Evolutionary conservation across 2,797 vertebrate genomes (phyloP).

Genomic region (Mycteria americana): DNA sequence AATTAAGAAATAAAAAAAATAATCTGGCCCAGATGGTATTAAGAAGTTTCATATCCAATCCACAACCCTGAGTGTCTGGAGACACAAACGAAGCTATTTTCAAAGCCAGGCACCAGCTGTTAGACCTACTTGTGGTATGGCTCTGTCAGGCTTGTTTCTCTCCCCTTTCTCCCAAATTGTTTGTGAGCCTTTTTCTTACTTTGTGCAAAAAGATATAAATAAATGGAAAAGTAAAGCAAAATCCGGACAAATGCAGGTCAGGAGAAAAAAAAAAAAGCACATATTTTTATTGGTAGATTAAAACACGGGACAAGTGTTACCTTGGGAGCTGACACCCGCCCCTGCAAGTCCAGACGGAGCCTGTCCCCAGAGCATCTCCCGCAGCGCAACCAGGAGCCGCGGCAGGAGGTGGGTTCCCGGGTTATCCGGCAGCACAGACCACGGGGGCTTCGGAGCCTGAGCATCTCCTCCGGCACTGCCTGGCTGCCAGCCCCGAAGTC

Average conservation of each 20-base stretch:
- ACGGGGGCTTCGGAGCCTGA: not conserved
- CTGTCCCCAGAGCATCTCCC: not conserved
- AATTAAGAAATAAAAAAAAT: conserved; percentile 23
- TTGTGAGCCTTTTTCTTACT: not conserved
- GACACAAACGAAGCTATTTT: not conserved
- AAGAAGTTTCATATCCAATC: not conserved
- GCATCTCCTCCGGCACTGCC: not conserved
- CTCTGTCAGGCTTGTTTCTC: not conserved
- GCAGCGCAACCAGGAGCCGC: not conserved
- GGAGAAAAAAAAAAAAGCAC: not conserved
- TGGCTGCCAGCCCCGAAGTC: rapidly evolving
- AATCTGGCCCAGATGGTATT: conserved; percentile 16
- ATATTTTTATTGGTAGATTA: not conserved
- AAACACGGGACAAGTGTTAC: not conserved
- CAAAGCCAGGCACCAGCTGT: not conserved
- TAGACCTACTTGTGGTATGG: not conserved
- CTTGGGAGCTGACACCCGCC: not conserved
- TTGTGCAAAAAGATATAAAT: not conserved
- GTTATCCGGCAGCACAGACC: not conserved
- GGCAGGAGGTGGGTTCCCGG: not conserved
- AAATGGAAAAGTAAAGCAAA: not conserved
- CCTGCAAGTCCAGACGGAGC: not conserved
- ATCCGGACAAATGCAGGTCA: not conserved
- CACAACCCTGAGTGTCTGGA: not conserved
- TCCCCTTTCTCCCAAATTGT: not conserved